phyloP scores from a whole-genome alignment of 2,113 vertebrate species.

The Rhinolophus ferrumequinum region DNA sequence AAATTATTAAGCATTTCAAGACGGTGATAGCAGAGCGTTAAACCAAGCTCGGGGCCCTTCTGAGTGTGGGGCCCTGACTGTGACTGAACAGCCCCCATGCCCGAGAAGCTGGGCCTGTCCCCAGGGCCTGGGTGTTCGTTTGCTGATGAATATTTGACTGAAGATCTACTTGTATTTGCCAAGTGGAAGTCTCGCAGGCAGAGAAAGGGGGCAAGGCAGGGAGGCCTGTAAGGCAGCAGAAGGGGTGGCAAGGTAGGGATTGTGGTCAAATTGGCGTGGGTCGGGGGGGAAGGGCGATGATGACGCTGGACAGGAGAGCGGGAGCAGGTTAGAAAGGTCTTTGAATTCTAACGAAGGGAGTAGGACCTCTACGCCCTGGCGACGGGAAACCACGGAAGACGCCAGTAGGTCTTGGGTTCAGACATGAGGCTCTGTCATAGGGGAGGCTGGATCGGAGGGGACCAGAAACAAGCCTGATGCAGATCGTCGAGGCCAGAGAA shows the following conservation, averaged over 20 bases:
- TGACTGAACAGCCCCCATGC: neutral
- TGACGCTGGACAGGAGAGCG: neutral
- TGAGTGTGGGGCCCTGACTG: neutral
- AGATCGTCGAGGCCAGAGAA: neutral
- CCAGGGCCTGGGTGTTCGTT: neutral
- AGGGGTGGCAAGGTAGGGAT: neutral
- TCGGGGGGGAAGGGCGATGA: fast-evolving
- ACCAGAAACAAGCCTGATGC: fast-evolving
- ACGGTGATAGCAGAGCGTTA: neutral
- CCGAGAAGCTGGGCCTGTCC: too few relatives aligned
- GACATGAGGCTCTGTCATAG: neutral
- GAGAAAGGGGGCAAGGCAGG: neutral
- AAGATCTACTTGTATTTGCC: too few relatives aligned
- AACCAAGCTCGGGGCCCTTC: neutral
- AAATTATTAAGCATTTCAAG: neutral
- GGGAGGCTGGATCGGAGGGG: neutral
- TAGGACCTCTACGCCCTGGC: neutral
- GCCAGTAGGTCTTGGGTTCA: neutral
- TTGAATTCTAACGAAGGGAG: neutral
- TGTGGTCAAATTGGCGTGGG: neutral
- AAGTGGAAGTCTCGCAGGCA: neutral
- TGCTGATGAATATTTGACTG: neutral
- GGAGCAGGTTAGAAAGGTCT: neutral
- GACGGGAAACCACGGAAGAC: fast-evolving
- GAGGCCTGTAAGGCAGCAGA: neutral